phyloP scores from a whole-genome alignment of 35 echinoderm and acorn worm species.

The Holothuria glaberrima region DNA sequence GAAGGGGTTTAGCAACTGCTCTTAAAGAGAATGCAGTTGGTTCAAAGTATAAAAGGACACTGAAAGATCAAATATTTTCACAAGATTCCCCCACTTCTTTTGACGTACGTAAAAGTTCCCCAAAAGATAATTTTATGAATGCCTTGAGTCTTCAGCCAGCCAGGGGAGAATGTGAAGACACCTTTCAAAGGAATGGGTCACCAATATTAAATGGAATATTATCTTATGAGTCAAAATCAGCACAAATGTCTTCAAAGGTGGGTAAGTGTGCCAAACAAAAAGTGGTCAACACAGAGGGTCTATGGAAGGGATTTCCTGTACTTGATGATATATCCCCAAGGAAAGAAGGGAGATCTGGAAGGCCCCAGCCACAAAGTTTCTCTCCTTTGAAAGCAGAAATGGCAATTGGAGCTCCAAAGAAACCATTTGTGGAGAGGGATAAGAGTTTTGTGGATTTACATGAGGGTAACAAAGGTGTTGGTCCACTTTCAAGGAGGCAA shows the following conservation, averaged over 20 bases:
- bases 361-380: constrained; percentile 15
- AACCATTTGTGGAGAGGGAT: constrained; percentile 20
- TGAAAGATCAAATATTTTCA: constrained; percentile 7
- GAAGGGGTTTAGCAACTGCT: too few relatives aligned
- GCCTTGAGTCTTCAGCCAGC: constrained; percentile 43
- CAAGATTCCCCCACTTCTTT: neutral
- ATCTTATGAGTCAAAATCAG: neutral
- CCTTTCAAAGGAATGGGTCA: neutral
- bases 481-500: constrained; percentile 27
- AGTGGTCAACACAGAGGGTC: neutral
- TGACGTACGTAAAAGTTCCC: constrained; percentile 14
- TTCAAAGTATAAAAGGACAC: neutral
- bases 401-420: constrained; percentile 41
- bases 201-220: neutral
- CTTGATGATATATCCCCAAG: neutral
- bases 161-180: neutral
- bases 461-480: neutral
- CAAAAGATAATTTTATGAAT: constrained; percentile 50
- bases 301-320: constrained; percentile 45
- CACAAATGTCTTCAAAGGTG: neutral
- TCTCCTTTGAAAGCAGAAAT: constrained; percentile 72
- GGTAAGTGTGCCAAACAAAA: neutral
- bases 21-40: too few relatives aligned
- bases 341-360: constrained; percentile 34
- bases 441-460: neutral